Evolutionary conservation across 2,888 invertebrate species (phyloP).

Genomic region (Heliconius cydno): DNA sequence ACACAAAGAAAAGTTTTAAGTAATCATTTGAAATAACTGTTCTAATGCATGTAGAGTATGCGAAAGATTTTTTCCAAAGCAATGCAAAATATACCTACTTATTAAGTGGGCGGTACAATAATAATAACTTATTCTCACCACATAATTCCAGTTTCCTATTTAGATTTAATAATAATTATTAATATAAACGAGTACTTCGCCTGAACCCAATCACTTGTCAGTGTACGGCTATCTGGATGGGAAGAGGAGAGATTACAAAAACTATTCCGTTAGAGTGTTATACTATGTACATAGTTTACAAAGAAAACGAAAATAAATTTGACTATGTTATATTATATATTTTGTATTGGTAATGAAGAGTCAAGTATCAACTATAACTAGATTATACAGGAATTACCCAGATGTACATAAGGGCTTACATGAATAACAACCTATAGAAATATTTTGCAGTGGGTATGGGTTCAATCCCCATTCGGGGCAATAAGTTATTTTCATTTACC

Average conservation of each 20-base stretch:
- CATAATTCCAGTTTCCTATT: conserved; percentile 6
- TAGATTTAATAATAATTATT: background rate
- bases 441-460: background rate
- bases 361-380: conserved; percentile 8
- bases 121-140: conserved; percentile 13
- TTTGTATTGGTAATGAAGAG: background rate
- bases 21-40: background rate
- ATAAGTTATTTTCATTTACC: too few relatives aligned
- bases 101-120: background rate
- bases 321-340: background rate
- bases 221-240: conserved; percentile 1
- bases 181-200: background rate
- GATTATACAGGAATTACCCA: background rate
- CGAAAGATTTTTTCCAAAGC: background rate
- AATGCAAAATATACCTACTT: too few relatives aligned
- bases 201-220: background rate
- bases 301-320: background rate
- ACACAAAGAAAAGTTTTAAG: background rate
- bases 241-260: background rate
- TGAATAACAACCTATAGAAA: background rate
- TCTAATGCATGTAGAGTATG: background rate
- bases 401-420: background rate
- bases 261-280: background rate
- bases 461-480: too few relatives aligned
- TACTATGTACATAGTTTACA: background rate